Evolutionary conservation across 37 sponge, comb jelly and placozoan genomes (phyloP), one percentile per base, ranked within the genome.

Genomic region (Beroe ovata): DNA sequence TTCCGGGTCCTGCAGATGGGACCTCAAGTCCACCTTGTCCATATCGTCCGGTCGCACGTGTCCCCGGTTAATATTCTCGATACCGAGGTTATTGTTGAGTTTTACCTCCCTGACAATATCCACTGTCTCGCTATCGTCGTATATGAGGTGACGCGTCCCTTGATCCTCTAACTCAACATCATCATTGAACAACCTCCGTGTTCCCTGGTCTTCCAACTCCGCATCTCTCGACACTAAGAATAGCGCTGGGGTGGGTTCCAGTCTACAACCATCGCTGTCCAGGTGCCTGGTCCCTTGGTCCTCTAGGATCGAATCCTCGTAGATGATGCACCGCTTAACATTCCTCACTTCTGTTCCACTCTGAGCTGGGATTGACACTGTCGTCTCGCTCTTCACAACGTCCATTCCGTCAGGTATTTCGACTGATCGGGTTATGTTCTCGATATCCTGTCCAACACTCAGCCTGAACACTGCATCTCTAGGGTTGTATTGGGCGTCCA

Each of bases 191-290:
- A 77, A 54, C n/a, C 41, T n/a, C 54, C 84, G 39, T 1, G 84
- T 77, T 71, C 84, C 84, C 38, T 77, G 84, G 84, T 77, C 84
- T 29, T 77, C 84, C 6, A 77, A 23, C 22, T 42, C 41, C 2
- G 84, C 39, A 54, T 77, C 84, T 1, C 1, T 6, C 0, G 54
- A 8, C 26, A 42, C 23, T 2, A 6, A 54, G 54, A 42, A 42
- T 33, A 32, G 8, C 0, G 20, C 33, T 23, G 33, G 54, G 41
- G 47, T n/a, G 1, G 26, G 54, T 0, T 30, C 84, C 36, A 77
- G 3, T 4, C 41, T 20, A 39, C 42, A 42, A 6, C 28, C 84
- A 8, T 29, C 84, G 4, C 54, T 42, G 84, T 77, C 84, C 38
- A 77, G 54, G 41, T 77, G 84, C n/a, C 54, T 77, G 47, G 23